Conservation (phyloP, 2,113 vertebrate species). For the Grammomys dolichurus region DNA sequence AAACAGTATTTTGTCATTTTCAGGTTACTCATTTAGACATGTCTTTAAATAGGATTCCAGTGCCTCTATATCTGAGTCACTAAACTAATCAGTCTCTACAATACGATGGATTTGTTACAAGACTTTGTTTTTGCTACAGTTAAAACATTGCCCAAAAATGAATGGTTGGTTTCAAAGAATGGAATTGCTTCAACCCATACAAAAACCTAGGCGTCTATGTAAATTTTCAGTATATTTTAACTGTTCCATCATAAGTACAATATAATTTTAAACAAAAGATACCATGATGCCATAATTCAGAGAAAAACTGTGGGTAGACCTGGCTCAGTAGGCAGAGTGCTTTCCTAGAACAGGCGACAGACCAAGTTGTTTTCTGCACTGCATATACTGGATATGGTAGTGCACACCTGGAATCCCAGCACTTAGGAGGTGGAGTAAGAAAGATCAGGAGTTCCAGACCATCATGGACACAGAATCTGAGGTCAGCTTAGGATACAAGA, state of each 20-base stretch:
- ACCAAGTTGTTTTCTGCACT: not conserved
- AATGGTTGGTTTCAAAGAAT: not conserved
- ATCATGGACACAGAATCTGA: not conserved
- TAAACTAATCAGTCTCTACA: not conserved
- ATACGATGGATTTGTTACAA: slow-evolving; percentile 1
- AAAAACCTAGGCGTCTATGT: not conserved
- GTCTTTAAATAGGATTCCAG: not conserved
- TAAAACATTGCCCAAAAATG: slow-evolving; percentile 36
- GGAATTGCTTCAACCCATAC: not conserved
- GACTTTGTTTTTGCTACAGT: not conserved
- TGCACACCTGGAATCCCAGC: not conserved
- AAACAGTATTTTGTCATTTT: not conserved
- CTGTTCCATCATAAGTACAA: not conserved
- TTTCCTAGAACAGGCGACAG: not conserved
- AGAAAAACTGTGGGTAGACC: not conserved
- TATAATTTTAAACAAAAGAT: slow-evolving; percentile 33
- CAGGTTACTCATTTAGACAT: not conserved
- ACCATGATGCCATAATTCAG: slow-evolving; percentile 7
- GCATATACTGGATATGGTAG: too few species aligned
- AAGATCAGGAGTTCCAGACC: not conserved
- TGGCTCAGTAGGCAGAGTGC: not conserved
- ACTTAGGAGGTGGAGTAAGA: not conserved
- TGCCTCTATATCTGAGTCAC: not conserved
- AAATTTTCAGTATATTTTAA: not conserved
- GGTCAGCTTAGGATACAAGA: not conserved